Evolutionary conservation across 2,797 vertebrate species (phyloP).

Genomic region (Bradypus variegatus): DNA sequence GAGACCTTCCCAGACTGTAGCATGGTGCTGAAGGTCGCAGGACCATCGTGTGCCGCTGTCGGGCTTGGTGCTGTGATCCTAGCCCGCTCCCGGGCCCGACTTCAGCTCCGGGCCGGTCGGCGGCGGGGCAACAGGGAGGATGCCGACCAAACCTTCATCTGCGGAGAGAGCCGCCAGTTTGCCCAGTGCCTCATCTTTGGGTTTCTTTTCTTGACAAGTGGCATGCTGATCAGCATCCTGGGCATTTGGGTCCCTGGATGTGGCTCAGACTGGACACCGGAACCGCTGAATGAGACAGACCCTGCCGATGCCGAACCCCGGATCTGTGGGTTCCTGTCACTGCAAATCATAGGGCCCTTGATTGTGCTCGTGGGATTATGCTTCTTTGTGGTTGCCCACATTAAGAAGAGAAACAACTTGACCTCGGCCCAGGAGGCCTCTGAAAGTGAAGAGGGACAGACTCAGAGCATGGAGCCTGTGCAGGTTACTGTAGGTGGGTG

Average conservation of each 20-base stretch:
- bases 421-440: constrained; percentile 61
- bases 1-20: constrained; percentile 68
- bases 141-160: constrained; percentile 68
- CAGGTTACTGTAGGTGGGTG: constrained; percentile 78
- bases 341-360: constrained; percentile 80
- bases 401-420: constrained; percentile 75
- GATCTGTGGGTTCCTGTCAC: constrained; percentile 75
- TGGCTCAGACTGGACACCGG: constrained; percentile 51
- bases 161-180: constrained; percentile 76
- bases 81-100: constrained; percentile 73
- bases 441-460: constrained; percentile 66
- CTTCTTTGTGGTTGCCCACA: constrained; percentile 78
- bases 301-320: constrained; percentile 51
- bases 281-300: constrained; percentile 67
- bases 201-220: constrained; percentile 77
- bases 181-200: constrained; percentile 79
- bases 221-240: constrained; percentile 78
- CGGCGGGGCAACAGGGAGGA: constrained; percentile 62
- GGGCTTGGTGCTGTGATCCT: constrained; percentile 73
- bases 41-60: constrained; percentile 68
- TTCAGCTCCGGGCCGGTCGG: constrained; percentile 66
- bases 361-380: constrained; percentile 78
- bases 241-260: constrained; percentile 80
- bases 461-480: constrained; percentile 66
- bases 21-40: constrained; percentile 71